Evolutionary conservation across 2,113 vertebrate species (phyloP), one percentile per base, ranked within the genome.

Genomic region (Podarcis muralis): DNA sequence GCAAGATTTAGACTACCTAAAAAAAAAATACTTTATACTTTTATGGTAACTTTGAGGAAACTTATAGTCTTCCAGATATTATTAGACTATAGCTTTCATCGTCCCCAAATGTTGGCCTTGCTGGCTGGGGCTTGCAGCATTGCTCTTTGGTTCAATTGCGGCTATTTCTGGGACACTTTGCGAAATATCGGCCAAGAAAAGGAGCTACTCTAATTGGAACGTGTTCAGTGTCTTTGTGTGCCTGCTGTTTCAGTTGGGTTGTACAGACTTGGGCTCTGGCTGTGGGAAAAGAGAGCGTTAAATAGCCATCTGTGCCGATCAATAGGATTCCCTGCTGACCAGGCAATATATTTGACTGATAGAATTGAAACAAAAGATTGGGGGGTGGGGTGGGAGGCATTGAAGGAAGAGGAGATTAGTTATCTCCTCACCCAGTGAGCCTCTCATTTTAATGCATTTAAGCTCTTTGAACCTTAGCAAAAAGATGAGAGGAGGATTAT

Each of bases 391-490:
- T 48, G 48, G 53, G 37, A 79, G 59, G 4, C 65, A 40, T 40
- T 90, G 48, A 16, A 75, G 12, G 62, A 53, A 81, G 6, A 72
- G 35, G 30, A 30, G 2, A 3, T 40, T 25, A 53, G 35, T 71
- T 43, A 1, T 76, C 12, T 90, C 68, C 30, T 53, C 25, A 43
- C n/a, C 5, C 77, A 32, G 53, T n/a, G 5, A 6, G 0, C 53
- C 79, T 20, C 81, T 53, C 65, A 27, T 3, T 71, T 65, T 87
- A 83, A 87, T 71, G 78, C 30, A 1, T 27, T 59, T 86, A 4
- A 65, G 37, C 74, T 85, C 62, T 65, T 16, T 88, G 88, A 87
- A 91, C 18, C 3, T 72, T 87, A 80, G 25, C 18, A 5, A 86
- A 82, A 25, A 89, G 84, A 81, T 37, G 86, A 90, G 81, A 88